Conservation (phyloP, 1,140 invertebrate species). For the Psilanteris sp. region DNA sequence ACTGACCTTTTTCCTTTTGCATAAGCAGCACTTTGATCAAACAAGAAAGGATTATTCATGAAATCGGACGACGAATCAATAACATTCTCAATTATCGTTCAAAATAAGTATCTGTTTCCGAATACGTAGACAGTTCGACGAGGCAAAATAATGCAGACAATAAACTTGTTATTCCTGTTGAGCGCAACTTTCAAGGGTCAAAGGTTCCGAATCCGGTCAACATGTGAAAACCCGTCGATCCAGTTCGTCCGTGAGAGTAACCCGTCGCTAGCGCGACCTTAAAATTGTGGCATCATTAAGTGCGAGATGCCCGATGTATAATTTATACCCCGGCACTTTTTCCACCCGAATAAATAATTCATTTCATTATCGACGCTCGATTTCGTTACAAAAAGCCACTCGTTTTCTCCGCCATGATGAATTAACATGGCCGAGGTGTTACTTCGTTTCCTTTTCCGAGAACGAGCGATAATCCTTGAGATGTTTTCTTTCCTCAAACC, state of each 20-base stretch:
- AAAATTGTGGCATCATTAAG: constrained; percentile 68
- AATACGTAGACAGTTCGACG: constrained; percentile 19
- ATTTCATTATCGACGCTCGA: constrained; percentile 54
- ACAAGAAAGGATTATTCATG: too few relatives aligned
- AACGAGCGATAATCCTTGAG: constrained; percentile 69
- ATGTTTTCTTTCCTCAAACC: constrained; percentile 69
- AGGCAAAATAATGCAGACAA: constrained; percentile 44
- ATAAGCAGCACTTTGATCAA: too few relatives aligned
- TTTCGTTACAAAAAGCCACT: constrained; percentile 38
- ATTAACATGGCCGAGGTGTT: constrained; percentile 49
- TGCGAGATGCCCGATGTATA: constrained; percentile 39
- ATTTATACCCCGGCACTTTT: constrained; percentile 47
- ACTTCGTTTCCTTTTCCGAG: constrained; percentile 45
- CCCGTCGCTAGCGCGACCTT: constrained; percentile 67
- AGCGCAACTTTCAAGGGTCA: constrained; percentile 62
- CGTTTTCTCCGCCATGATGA: constrained; percentile 26
- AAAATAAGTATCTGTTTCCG: constrained; percentile 30
- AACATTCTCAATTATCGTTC: constrained; percentile 6
- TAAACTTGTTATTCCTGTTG: constrained; percentile 61
- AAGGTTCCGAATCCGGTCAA: constrained; percentile 73
- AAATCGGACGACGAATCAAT: constrained; percentile 16
- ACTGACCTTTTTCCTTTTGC: too few relatives aligned
- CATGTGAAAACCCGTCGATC: constrained; percentile 72
- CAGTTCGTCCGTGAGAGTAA: constrained; percentile 66
- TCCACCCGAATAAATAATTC: constrained; percentile 52